These are phyloP conservation scores for Lordiphosa clarofinis DNA, from an alignment of 1,140 invertebrate genomes.

Conservation along the genomic window DNA sequence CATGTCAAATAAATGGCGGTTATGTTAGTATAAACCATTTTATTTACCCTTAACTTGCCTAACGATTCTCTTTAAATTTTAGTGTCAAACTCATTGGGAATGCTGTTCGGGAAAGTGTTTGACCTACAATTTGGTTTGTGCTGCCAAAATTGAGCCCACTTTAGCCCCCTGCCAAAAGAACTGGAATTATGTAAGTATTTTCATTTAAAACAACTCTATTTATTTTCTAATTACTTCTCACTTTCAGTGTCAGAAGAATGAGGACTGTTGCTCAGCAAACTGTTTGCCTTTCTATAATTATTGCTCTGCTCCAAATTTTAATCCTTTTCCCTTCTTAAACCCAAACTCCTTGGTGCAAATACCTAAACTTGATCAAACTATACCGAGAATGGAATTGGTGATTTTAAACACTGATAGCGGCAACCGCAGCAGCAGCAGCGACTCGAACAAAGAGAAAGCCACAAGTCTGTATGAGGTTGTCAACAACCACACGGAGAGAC, in stretches of 20 bases:
- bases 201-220: background rate
- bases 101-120: slow-evolving; percentile 70
- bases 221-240: background rate
- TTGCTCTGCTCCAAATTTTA: background rate
- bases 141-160: slow-evolving; percentile 3
- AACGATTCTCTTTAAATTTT: background rate
- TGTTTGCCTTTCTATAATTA: slow-evolving; percentile 1
- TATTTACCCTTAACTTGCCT: background rate
- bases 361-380: background rate
- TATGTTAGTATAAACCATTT: slow-evolving; percentile 45
- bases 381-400: slow-evolving; percentile 3
- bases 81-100: slow-evolving; percentile 66
- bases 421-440: background rate
- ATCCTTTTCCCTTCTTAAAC: slow-evolving; percentile 1
- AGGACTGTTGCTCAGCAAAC: slow-evolving; percentile 1
- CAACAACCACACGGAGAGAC: background rate
- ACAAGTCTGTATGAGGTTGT: background rate
- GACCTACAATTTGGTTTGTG: slow-evolving; percentile 53
- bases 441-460: slow-evolving; percentile 21
- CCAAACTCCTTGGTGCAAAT: slow-evolving; percentile 3
- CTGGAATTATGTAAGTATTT: background rate
- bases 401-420: slow-evolving; percentile 6
- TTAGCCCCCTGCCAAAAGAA: background rate
- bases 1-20: slow-evolving; percentile 39
- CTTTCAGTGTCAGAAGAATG: background rate